Evolutionary conservation across 2,797 vertebrate species (phyloP).

Genomic region (Macropodus opercularis): DNA sequence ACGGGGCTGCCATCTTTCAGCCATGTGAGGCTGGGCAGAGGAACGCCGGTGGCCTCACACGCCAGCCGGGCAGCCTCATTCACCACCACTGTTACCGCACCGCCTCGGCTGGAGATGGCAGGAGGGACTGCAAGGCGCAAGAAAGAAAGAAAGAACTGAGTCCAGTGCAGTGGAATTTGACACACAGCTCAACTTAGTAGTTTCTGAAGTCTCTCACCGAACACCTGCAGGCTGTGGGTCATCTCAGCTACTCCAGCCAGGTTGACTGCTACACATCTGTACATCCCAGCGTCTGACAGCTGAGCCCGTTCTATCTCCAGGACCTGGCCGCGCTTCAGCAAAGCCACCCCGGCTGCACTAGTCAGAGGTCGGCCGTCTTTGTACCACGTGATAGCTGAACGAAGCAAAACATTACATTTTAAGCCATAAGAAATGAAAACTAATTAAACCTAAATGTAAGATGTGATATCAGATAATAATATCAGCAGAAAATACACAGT

Average conservation of each 20-base stretch:
- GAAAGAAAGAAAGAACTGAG: neutral
- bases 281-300: conserved; percentile 88
- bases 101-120: conserved; percentile 86
- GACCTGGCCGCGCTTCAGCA: conserved; percentile 84
- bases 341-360: conserved; percentile 70
- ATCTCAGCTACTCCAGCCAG: conserved; percentile 87
- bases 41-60: conserved; percentile 93
- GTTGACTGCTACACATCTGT: conserved; percentile 91
- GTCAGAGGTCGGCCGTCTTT: conserved; percentile 87
- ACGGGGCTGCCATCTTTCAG: conserved; percentile 96
- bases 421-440: no score
- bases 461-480: neutral
- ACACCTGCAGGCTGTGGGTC: conserved; percentile 88
- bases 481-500: neutral
- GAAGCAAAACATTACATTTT: no score
- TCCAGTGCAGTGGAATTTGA: neutral
- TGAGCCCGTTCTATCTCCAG: conserved; percentile 87
- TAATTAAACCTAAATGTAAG: no score
- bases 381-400: conserved; percentile 92
- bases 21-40: conserved; percentile 94
- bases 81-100: conserved; percentile 87
- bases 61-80: conserved; percentile 88
- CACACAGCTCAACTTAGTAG: no score
- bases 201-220: no score
- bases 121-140: conserved; percentile 85